A percentile compares a stretch with the other conserved stretches of the same genome.
These are phyloP conservation scores for Haemorhous mexicanus DNA, from an alignment of 2,113 vertebrate species.

Conservation along the genomic window DNA sequence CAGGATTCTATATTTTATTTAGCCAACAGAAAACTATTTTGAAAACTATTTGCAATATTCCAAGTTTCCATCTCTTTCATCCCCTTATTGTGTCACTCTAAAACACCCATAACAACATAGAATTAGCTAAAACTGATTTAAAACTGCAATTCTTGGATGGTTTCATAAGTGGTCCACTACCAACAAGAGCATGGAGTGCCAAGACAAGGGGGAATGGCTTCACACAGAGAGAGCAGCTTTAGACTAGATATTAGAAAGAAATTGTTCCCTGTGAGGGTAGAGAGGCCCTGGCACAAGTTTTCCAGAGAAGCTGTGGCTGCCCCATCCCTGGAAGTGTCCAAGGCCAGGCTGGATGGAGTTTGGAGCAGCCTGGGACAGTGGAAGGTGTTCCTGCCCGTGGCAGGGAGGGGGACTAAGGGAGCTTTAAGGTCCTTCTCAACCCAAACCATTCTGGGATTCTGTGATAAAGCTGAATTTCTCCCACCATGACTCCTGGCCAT, in stretches of 20 bases:
- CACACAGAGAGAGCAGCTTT: neutral
- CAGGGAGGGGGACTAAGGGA: neutral
- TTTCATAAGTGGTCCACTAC: neutral
- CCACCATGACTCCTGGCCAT: neutral
- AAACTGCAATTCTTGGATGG: neutral
- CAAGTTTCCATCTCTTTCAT: neutral
- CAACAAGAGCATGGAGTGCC: neutral
- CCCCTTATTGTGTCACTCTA: neutral
- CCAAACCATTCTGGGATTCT: too few species aligned
- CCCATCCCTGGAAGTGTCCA: neutral
- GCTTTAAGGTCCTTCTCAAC: neutral
- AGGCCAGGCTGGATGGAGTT: neutral
- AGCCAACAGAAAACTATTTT: neutral
- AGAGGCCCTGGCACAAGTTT: fast-evolving
- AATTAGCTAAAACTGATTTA: neutral
- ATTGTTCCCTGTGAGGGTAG: neutral
- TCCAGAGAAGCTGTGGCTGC: neutral
- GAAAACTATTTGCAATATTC: neutral
- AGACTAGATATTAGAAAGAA: neutral
- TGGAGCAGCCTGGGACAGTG: neutral
- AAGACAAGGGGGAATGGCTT: neutral
- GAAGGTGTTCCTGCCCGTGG: neutral
- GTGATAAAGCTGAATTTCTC: neutral
- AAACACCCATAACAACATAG: fast-evolving
- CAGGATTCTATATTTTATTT: neutral